Evolutionary conservation across 2,797 vertebrate genomes (phyloP), one percentile per base, ranked within the genome.

Genomic region (Catostomus latipinnis): DNA sequence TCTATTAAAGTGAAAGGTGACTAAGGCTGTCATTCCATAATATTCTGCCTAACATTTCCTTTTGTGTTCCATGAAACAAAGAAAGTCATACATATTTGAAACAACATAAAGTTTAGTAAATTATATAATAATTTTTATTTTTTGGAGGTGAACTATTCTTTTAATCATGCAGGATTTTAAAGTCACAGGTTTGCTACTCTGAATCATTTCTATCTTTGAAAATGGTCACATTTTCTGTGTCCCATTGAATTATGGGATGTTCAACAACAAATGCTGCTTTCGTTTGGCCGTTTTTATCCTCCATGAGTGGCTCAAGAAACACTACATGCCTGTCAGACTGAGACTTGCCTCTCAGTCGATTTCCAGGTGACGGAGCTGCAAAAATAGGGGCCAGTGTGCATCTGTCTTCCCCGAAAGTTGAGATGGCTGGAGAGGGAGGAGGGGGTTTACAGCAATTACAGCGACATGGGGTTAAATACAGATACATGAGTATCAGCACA

Each of bases 391-490:
- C 89, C 54, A 95, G 91, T 6, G 90, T 92, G 0, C 92, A 94
- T 82, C 91, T 93, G 78, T 96, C 93, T 58, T 94, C 95, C 0
- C 92, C 89, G 0, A 92, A 89, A 52, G 91, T 89, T 5, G 91
- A 92, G 0, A 85, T 82, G 0, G 46, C 85, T 1, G 85, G 81
- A 43, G 87, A 84, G 60, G 83, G 84, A 0, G 94, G 87, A 54
- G 86, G 93, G 84, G 86, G 93, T 87, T 91, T 94, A 83, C 95
- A 96, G 87, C 89, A 93, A 90, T 93, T 93, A 85, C 90, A 94
- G 52, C 72, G 92, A 81, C 97, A 99, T 0, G 97, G 97, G 0
- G 97, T 98, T 57, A 96, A 88, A 75, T 95, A 99, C 84, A 99
- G 86, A 87, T 99, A 99, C 2, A 97, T 82, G 48, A 98, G 89